Evolutionary conservation across 2,797 vertebrate species (phyloP).

Genomic region (Botia kubotai): DNA sequence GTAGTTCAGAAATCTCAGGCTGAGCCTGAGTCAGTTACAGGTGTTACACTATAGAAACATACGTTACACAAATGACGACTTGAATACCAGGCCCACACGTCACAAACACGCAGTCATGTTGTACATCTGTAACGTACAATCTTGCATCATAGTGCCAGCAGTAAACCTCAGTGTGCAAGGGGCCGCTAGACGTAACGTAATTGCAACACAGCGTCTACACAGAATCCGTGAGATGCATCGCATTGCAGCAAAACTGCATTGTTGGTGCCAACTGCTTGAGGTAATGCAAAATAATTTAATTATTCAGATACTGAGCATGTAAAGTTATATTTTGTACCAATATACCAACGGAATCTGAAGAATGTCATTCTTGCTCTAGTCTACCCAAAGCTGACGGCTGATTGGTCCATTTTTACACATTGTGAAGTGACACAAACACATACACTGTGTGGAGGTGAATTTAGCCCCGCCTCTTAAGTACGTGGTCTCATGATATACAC

Average conservation of each 20-base stretch:
- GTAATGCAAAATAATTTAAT: too few relatives aligned
- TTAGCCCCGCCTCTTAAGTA: slow-evolving; percentile 9
- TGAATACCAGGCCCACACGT: background rate
- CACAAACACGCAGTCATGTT: background rate
- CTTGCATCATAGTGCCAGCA: background rate
- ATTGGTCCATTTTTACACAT: background rate
- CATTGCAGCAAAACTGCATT: too few relatives aligned
- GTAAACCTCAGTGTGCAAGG: background rate
- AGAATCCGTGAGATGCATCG: too few relatives aligned
- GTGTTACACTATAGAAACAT: background rate
- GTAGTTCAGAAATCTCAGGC: slow-evolving; percentile 9
- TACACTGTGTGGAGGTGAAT: background rate
- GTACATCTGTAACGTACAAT: background rate
- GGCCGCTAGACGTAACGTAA: too few relatives aligned
- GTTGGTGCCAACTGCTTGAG: too few relatives aligned
- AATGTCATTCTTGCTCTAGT: background rate
- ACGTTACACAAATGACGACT: background rate
- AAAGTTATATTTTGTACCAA: too few relatives aligned
- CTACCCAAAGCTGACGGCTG: background rate
- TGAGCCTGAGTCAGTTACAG: slow-evolving; percentile 16
- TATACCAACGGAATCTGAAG: too few relatives aligned
- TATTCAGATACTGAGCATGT: too few relatives aligned
- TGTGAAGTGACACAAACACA: background rate
- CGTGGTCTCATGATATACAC: background rate
- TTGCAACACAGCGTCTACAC: too few relatives aligned